Percentiles rank a stretch among this genome's conserved stretches.
Conservation (phyloP, 2,888 invertebrate species). For the Lamellibrachia columna region DNA sequence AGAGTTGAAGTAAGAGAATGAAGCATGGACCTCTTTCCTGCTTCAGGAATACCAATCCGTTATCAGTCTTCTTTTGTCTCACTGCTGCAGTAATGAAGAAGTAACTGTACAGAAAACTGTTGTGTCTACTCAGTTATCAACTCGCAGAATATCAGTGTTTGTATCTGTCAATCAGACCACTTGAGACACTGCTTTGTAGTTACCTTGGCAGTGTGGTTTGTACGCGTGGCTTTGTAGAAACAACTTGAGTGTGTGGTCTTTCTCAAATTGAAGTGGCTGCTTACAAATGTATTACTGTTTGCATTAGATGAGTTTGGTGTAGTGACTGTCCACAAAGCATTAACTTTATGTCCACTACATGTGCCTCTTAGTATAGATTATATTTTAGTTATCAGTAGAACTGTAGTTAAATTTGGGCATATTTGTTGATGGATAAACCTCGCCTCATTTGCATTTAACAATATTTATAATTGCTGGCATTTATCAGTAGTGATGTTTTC, state of each 20-base stretch:
- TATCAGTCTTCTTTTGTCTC: neutral
- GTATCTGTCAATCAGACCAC: neutral
- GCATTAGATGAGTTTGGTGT: neutral
- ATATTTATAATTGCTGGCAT: neutral
- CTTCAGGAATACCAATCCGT: neutral
- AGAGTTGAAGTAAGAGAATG: neutral
- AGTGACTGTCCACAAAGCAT: neutral
- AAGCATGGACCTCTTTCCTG: neutral
- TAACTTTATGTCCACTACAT: neutral
- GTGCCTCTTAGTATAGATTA: neutral
- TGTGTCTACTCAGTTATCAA: neutral
- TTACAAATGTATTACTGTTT: slow-evolving; percentile 1
- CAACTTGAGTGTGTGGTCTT: slow-evolving; percentile 3
- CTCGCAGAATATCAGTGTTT: neutral
- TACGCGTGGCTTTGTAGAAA: slow-evolving; percentile 12
- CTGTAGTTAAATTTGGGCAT: no score
- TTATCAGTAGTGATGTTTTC: neutral
- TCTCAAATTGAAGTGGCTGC: neutral
- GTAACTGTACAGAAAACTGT: neutral
- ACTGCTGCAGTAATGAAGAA: neutral
- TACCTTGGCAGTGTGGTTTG: neutral
- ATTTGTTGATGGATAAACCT: neutral
- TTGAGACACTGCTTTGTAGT: neutral
- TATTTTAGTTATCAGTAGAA: neutral
- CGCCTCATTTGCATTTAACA: neutral